Base-by-base conservation (phyloP, 1,140 invertebrate species). In the Drosophila chauvacae region DNA sequence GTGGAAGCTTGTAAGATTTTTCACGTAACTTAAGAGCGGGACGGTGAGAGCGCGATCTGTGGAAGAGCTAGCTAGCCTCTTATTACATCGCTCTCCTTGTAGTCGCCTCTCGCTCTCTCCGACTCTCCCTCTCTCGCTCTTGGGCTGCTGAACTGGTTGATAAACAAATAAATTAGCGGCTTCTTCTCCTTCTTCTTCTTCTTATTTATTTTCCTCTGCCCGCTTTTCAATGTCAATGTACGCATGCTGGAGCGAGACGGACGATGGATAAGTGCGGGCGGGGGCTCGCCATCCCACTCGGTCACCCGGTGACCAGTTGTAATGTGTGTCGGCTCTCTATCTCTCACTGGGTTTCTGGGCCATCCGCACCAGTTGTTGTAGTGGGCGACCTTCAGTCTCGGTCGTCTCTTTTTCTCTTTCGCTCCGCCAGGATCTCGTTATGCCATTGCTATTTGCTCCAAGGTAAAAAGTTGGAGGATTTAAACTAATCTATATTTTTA, bases 161-260 rank as follows among this genome's bases (percentile, higher is more conserved):
- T 73, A 73, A 73, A 73, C 70, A 72, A 72, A 73, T 73, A 73
- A 73, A 73, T 73, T 72, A 72, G 45, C 69, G 66, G 23, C 56
- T 35, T 61, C 33, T 60, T 45, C 30, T 33, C 26, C 26, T 26
- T 26, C 26, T 26, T 26, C 26, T 45, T 45, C 44, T 33, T 33
- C 68, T 39, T 18, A 20, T 11, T 20, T 16, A 35, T 50, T 18
- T 50, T 51, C n/a, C 50, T 20, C 16, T 61, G 63, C 30, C 11
- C 7, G n/a, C n/a, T 44, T 61, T 72, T 73, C 70, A 73, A 73
- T 72, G 70, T 72, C 70, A 73, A 72, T 60, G 68, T 20, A 51
- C 66, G 61, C 16, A 37, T 4, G 37, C 35, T 26, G 18, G 37
- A 55, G 61, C 13, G 33, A 44, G 61, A 61, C 0, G 16, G 41